Conservation (phyloP, 2,888 invertebrate genomes). For the Hoplodrina ambigua region DNA sequence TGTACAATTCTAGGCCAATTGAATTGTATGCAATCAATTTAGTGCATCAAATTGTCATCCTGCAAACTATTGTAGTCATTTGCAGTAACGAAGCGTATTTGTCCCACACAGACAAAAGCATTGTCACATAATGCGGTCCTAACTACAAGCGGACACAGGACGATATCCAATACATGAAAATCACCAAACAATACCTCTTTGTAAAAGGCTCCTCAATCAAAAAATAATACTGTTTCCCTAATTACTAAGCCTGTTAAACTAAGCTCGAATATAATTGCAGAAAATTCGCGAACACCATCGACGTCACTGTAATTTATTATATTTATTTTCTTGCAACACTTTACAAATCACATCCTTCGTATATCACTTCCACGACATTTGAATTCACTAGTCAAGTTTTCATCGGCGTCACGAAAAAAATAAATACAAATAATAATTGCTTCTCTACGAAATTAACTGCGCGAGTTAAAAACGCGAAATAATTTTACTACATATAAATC, state of each 20-base stretch:
- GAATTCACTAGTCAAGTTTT: conserved; percentile 64
- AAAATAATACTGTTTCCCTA: conserved; percentile 72
- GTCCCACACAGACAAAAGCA: conserved; percentile 84
- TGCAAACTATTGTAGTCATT: conserved; percentile 63
- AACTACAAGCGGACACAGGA: conserved; percentile 86
- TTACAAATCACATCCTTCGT: conserved; percentile 58
- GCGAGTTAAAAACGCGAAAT: conserved; percentile 86
- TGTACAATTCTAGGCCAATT: conserved; percentile 51
- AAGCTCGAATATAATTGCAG: conserved; percentile 72
- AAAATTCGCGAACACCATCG: conserved; percentile 72
- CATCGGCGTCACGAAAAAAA: conserved; percentile 59
- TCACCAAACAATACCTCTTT: conserved; percentile 83
- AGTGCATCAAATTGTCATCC: conserved; percentile 64
- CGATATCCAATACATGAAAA: conserved; percentile 88
- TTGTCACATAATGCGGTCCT: conserved; percentile 77
- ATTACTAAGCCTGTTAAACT: conserved; percentile 82
- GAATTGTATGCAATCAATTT: conserved; percentile 59
- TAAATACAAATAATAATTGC: conserved; percentile 63
- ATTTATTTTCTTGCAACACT: conserved; percentile 59
- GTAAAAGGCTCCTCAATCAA: conserved; percentile 74
- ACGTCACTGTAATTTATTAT: conserved; percentile 50
- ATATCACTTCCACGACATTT: conserved; percentile 66
- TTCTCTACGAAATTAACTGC: conserved; percentile 86
- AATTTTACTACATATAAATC: conserved; percentile 67
- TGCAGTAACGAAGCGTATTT: conserved; percentile 75